Conservation (phyloP, 2,888 invertebrate species). For the Lobophora halterata region DNA sequence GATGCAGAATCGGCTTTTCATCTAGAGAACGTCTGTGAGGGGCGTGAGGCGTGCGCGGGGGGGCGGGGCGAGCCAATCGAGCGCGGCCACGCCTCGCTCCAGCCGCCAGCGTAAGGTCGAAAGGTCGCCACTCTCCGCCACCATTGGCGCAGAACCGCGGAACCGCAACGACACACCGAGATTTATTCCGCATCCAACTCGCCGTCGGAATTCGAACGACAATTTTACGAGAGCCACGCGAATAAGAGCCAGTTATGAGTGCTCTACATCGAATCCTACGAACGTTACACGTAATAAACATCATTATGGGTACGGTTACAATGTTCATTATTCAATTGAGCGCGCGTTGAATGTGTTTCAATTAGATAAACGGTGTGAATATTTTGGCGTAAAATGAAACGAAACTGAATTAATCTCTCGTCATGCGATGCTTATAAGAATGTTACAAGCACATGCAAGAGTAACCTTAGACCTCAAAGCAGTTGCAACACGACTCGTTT, state of each 20-base stretch:
- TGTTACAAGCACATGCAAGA: constrained; percentile 48
- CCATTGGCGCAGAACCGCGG: constrained; percentile 57
- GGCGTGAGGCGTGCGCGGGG: constrained; percentile 51
- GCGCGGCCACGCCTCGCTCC: constrained; percentile 73
- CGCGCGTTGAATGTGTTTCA: constrained; percentile 18
- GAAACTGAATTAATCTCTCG: constrained; percentile 16
- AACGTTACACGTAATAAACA: constrained; percentile 12
- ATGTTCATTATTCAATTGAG: constrained; percentile 23
- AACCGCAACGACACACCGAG: constrained; percentile 24
- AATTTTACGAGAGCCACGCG: constrained; percentile 10
- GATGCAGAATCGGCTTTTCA: constrained; percentile 39
- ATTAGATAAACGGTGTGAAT: constrained; percentile 21
- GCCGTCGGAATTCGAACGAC: constrained; percentile 7
- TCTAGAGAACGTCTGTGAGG: constrained; percentile 46
- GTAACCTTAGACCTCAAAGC: constrained; percentile 69
- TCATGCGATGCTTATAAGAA: constrained; percentile 15
- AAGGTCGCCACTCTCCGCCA: constrained; percentile 57
- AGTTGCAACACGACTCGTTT: constrained; percentile 60
- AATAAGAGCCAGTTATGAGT: constrained; percentile 1
- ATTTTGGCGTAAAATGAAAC: constrained; percentile 8
- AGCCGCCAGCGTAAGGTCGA: constrained; percentile 68
- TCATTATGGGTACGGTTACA: constrained; percentile 11
- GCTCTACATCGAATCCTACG: constrained; percentile 9
- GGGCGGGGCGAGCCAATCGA: constrained; percentile 69
- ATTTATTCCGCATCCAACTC: constrained; percentile 32